phyloP scores from a whole-genome alignment of 2,797 vertebrate species.

The Zenarchopterus dispar region DNA sequence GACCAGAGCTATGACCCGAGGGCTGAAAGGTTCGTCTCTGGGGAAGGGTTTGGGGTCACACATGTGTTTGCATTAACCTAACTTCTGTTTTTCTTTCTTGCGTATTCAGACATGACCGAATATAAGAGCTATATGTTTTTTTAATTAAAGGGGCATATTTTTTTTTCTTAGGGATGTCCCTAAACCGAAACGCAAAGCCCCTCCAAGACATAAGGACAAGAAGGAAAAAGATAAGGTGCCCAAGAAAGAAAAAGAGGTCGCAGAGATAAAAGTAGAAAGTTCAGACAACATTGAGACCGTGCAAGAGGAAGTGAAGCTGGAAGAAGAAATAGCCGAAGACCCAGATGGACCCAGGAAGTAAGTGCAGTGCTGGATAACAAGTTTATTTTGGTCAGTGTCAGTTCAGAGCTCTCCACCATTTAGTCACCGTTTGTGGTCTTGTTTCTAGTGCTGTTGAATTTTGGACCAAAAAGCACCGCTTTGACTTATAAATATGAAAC shows the following conservation, averaged over 20 bases:
- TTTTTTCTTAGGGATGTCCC: conserved; percentile 82
- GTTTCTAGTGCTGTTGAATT: too few species aligned
- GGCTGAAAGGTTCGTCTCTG: conserved; percentile 84
- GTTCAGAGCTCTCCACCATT: too few species aligned
- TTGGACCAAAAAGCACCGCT: too few species aligned
- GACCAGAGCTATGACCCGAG: conserved; percentile 96
- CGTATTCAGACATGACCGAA: neutral
- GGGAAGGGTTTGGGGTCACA: neutral
- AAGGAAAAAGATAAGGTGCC: conserved; percentile 88
- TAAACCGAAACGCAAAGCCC: conserved; percentile 88
- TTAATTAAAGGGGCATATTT: conserved; percentile 6
- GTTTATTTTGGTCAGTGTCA: neutral
- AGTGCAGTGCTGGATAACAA: conserved; percentile 53
- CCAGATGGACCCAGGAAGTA: conserved; percentile 94
- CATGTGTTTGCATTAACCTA: neutral
- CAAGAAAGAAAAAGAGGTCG: conserved; percentile 84
- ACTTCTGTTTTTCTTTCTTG: neutral
- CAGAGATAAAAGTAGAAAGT: conserved; percentile 90
- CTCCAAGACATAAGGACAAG: conserved; percentile 86
- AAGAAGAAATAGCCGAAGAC: conserved; percentile 88
- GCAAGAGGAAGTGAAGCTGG: conserved; percentile 85
- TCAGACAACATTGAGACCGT: conserved; percentile 65
- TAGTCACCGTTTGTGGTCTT: too few species aligned
- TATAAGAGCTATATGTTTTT: neutral
- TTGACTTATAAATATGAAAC: too few species aligned